These are phyloP conservation scores for Garrulus glandarius DNA, from an alignment of 2,797 vertebrate genomes.

Conservation along the genomic window DNA sequence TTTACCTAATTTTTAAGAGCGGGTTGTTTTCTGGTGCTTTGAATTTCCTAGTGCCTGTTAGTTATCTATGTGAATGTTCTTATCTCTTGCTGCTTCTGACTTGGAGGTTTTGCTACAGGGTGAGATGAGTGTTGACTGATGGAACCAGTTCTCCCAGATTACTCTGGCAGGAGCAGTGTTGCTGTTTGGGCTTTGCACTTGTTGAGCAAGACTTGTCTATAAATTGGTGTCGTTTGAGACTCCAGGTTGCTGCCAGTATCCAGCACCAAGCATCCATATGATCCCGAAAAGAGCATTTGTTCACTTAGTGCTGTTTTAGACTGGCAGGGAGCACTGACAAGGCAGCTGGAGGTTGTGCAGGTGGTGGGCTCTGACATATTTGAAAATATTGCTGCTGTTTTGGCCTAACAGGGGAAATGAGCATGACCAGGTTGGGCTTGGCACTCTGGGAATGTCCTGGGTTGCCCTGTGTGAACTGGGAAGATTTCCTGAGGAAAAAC, in stretches of 20 bases:
- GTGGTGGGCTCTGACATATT: not conserved
- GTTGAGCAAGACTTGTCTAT: not conserved
- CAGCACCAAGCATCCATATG: rapidly evolving
- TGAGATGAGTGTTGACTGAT: not conserved
- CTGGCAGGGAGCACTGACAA: not conserved
- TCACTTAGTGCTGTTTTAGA: not conserved
- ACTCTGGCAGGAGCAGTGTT: not conserved
- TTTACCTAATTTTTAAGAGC: not conserved
- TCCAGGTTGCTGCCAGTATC: not conserved
- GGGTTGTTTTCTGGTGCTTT: not conserved
- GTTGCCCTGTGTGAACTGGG: not conserved
- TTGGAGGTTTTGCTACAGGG: not conserved
- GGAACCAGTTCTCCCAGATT: not conserved
- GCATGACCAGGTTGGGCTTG: not conserved
- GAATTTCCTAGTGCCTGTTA: not conserved
- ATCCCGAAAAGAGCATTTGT: rapidly evolving
- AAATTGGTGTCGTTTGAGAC: not conserved
- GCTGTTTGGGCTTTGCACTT: not conserved
- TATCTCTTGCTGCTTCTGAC: not conserved
- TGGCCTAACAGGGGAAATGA: not conserved
- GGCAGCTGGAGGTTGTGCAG: not conserved
- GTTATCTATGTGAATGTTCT: not conserved
- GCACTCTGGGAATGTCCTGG: not conserved
- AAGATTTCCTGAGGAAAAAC: not conserved
- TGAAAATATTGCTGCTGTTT: not conserved